Evolutionary conservation across 2,888 invertebrate genomes (phyloP).

Genomic region (Melinaea menophilus): DNA sequence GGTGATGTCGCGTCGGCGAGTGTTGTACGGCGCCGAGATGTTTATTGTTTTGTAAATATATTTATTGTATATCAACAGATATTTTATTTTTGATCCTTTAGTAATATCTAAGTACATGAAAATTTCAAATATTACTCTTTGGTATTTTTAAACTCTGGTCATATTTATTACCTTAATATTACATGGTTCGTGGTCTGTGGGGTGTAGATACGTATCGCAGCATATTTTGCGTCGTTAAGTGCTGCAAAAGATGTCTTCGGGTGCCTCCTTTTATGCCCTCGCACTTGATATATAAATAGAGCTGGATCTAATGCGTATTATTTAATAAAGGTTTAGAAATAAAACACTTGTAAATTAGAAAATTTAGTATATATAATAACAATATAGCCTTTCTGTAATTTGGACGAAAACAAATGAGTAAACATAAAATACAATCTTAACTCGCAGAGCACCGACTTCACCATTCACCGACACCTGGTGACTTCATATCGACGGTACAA

Average conservation of each 20-base stretch:
- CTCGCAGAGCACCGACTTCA: conserved; percentile 53
- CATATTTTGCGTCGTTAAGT: too few species aligned
- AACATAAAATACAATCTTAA: conserved; percentile 57
- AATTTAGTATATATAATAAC: conserved; percentile 71
- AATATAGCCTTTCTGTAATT: conserved; percentile 56
- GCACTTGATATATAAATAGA: background rate
- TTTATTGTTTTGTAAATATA: conserved; percentile 32
- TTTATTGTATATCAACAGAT: conserved; percentile 17
- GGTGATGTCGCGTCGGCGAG: too few species aligned
- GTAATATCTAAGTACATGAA: too few species aligned
- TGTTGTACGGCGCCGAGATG: conserved; percentile 20
- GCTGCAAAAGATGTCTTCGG: too few species aligned
- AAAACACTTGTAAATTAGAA: conserved; percentile 61
- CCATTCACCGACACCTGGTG: background rate
- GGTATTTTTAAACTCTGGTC: too few species aligned
- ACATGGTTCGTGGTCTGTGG: too few species aligned
- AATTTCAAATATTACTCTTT: too few species aligned
- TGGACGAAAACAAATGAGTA: conserved; percentile 40
- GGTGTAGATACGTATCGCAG: too few species aligned
- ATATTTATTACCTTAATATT: too few species aligned
- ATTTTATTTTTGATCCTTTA: background rate
- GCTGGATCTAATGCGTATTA: background rate
- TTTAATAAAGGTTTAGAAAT: conserved; percentile 37
- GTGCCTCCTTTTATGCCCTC: background rate
- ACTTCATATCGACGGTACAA: background rate